These are phyloP conservation scores for Vidua chalybeata DNA, from an alignment of 2,113 vertebrate species.

Conservation along the genomic window DNA sequence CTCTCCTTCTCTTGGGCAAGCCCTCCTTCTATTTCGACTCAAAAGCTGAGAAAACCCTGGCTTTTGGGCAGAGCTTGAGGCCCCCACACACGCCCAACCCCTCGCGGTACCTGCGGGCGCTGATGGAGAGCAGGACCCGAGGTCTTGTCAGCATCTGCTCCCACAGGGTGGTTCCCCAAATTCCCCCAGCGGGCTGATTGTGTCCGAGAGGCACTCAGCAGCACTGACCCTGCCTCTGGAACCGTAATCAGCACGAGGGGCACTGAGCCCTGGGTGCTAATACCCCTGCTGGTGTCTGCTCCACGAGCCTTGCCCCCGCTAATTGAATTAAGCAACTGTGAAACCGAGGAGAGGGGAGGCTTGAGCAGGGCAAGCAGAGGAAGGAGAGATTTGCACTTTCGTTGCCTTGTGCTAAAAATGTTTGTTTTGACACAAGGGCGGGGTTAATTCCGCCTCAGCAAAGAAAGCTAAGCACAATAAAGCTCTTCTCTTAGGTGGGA, in stretches of 20 bases:
- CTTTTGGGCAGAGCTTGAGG: conserved; percentile 38
- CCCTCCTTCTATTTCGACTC: conserved; percentile 6
- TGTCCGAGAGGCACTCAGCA: not conserved
- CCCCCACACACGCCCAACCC: not conserved
- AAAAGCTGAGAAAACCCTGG: conserved; percentile 24
- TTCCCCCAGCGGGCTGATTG: not conserved
- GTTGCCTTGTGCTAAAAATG: not conserved
- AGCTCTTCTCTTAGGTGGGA: not conserved
- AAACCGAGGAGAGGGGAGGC: not conserved
- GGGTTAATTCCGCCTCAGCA: not conserved
- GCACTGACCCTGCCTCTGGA: not conserved
- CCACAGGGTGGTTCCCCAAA: conserved; percentile 5
- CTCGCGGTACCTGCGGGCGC: not conserved
- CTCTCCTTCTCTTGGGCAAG: conserved; percentile 40
- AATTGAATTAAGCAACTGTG: not conserved
- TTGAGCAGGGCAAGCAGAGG: not conserved
- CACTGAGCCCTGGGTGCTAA: not conserved
- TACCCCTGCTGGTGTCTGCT: not conserved
- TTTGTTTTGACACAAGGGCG: fast-evolving
- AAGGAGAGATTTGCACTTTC: not conserved
- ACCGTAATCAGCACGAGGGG: not conserved
- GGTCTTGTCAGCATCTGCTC: not conserved
- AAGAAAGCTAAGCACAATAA: not conserved
- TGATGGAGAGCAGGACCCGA: conserved; percentile 38
- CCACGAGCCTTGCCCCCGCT: not conserved